phyloP scores from a whole-genome alignment of 2,797 vertebrate species.

The Moxostoma hubbsi region DNA sequence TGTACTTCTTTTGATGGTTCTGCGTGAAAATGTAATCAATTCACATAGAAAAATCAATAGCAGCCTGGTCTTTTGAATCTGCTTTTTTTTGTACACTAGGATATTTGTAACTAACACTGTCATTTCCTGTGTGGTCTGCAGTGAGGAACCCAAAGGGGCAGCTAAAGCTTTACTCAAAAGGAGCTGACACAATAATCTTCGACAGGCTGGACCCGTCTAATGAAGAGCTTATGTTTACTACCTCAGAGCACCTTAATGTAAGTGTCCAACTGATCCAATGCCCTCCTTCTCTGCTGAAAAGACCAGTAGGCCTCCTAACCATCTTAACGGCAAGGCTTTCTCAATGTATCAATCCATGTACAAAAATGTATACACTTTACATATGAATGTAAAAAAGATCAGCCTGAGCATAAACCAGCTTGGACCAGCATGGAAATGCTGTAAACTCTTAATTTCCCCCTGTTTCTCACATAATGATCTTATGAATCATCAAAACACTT shows the following conservation, averaged over 20 bases:
- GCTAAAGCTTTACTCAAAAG: constrained; percentile 76
- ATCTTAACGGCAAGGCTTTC: too few species aligned
- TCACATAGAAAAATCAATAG: constrained; percentile 8
- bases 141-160: constrained; percentile 73
- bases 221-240: constrained; percentile 67
- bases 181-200: constrained; percentile 72
- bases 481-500: too few species aligned
- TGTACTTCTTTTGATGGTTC: background rate
- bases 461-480: too few species aligned
- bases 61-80: background rate
- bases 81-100: constrained; percentile 14
- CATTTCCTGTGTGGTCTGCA: constrained; percentile 47
- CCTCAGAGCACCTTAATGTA: constrained; percentile 72
- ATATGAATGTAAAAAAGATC: too few species aligned
- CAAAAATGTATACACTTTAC: too few species aligned
- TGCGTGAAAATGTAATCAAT: constrained; percentile 3
- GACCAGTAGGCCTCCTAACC: too few species aligned
- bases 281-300: too few species aligned
- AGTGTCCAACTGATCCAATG: constrained; percentile 37
- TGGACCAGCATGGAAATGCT: too few species aligned
- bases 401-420: too few species aligned
- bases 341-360: too few species aligned
- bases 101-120: constrained; percentile 13
- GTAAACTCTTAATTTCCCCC: too few species aligned
- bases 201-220: constrained; percentile 73